Evolutionary conservation across 1,140 invertebrate species (phyloP), one percentile per base, ranked within the genome.

Genomic region (Drosophila yakuba): DNA sequence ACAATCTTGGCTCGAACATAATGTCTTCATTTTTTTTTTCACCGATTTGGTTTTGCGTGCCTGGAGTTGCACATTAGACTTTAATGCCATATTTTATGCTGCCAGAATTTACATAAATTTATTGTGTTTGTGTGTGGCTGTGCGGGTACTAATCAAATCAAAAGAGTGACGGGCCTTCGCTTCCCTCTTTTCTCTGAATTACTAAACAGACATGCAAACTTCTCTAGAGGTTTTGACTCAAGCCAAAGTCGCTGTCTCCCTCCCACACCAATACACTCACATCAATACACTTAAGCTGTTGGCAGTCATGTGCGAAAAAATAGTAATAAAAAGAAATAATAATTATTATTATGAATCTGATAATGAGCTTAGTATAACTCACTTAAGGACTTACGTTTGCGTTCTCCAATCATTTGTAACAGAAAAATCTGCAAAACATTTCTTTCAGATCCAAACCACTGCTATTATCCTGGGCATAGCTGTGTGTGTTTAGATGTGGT

Each of bases 11-110:
- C 64, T 60, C 51, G 39, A 75, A 35, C 75, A 83, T 78, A 82
- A 82, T 82, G 80, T 83, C 80, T 83, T 83, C 36, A 83, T 83
- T 44, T 43, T 36, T 83, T 44, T 43, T 32, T 32, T 41, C 10
- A 2, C 14, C 38, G 10, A 44, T 56, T 51, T 32, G 56, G 36
- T 45, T 63, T 67, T 44, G 76, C 83, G 84, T 89, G 84, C 73
- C 28, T 44, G 14, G 48, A 80, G 77, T 67, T 73, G 85, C 62
- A 89, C 84, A 89, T 89, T 89, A 89, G 80, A 73, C 80, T 84
- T 84, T 89, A 89, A 89, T 89, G 80, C 84, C 83, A 88, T 89
- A 89, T 86, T 86, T 86, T 86, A 88, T 83, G 84, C 84, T 67
- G 59, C 61, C 72, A 74, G 73, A 89, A 89, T 89, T 76, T 84